These are phyloP conservation scores for Ditula angustiorana DNA, from an alignment of 2,888 invertebrate species.

Conservation along the genomic window DNA sequence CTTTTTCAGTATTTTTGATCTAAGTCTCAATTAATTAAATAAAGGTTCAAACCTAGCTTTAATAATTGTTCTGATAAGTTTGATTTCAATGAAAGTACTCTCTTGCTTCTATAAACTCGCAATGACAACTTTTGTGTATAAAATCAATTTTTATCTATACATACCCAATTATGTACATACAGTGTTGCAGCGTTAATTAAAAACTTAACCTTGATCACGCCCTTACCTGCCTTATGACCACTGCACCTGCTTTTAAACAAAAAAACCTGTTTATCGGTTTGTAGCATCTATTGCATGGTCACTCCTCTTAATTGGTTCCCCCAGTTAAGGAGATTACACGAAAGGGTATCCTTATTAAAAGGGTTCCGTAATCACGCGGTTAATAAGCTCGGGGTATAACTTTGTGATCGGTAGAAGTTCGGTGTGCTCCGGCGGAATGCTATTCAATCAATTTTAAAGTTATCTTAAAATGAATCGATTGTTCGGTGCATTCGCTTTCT, in stretches of 20 bases:
- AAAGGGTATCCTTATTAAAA: slow-evolving; percentile 46
- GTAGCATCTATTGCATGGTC: slow-evolving; percentile 55
- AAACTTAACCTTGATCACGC: slow-evolving; percentile 34
- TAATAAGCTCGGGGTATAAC: slow-evolving; percentile 35
- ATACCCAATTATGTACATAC: neutral
- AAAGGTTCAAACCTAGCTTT: too few species aligned
- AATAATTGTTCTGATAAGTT: too few species aligned
- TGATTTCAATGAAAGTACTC: too few species aligned
- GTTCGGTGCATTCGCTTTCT: slow-evolving; percentile 25
- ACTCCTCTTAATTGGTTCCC: slow-evolving; percentile 56
- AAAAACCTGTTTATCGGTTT: slow-evolving; percentile 45
- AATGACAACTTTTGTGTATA: too few species aligned
- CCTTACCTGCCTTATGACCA: slow-evolving; percentile 38
- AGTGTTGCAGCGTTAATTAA: slow-evolving; percentile 37
- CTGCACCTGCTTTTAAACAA: slow-evolving; percentile 46
- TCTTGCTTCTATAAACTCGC: too few species aligned
- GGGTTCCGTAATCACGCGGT: slow-evolving; percentile 40
- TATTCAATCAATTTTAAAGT: slow-evolving; percentile 29
- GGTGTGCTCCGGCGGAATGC: slow-evolving; percentile 19
- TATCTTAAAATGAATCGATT: slow-evolving; percentile 36
- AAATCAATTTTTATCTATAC: too few species aligned
- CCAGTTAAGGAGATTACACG: slow-evolving; percentile 38
- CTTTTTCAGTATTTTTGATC: too few species aligned
- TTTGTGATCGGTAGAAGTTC: slow-evolving; percentile 16
- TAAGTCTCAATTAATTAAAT: too few species aligned